A percentile compares a stretch with the other conserved stretches of the same genome.
Evolutionary conservation across 1,140 invertebrate genomes (phyloP).

Genomic region (Lycorma delicatula): DNA sequence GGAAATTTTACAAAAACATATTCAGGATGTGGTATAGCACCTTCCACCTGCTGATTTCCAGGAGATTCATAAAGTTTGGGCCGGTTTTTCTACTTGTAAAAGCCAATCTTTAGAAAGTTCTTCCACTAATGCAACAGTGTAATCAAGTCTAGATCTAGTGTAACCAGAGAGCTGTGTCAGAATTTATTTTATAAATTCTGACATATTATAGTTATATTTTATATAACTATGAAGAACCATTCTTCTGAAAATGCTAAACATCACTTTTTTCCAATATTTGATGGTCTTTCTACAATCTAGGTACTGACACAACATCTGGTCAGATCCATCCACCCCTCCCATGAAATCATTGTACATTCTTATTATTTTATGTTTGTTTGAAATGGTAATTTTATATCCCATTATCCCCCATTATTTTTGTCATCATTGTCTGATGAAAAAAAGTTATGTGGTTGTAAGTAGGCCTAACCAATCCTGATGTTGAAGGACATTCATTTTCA

Average conservation of each 20-base stretch:
- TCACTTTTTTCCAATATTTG: constrained; percentile 17
- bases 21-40: too few species aligned
- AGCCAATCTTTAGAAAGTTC: neutral
- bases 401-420: neutral
- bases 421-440: too few species aligned
- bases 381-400: neutral
- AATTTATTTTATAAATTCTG: constrained; percentile 6
- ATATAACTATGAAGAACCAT: constrained; percentile 4
- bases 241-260: constrained; percentile 26
- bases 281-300: constrained; percentile 3
- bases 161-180: neutral
- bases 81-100: neutral
- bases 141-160: constrained; percentile 13
- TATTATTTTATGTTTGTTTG: constrained; percentile 17
- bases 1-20: too few species aligned
- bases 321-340: constrained; percentile 12
- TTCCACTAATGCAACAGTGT: neutral
- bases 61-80: too few species aligned
- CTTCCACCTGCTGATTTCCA: too few species aligned
- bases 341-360: constrained; percentile 15
- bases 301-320: constrained; percentile 13
- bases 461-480: too few species aligned
- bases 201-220: too few species aligned
- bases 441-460: too few species aligned
- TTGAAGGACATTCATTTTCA: too few species aligned